A percentile compares a stretch with the other conserved stretches of the same genome.
Evolutionary conservation across 2,888 invertebrate species (phyloP).

Genomic region (Pinctada fucata): DNA sequence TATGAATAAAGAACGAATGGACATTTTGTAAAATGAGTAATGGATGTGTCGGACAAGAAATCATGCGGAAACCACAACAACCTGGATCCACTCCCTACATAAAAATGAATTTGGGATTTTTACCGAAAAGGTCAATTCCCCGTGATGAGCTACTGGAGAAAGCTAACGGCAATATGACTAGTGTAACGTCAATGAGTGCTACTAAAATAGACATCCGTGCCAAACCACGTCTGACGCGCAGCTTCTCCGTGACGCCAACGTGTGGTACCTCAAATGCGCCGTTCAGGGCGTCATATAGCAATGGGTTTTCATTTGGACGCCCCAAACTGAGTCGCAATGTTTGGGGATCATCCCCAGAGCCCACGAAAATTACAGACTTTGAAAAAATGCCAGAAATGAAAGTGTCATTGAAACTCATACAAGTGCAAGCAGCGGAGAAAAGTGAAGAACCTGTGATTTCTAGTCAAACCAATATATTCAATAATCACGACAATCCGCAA

Average conservation of each 20-base stretch:
- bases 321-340: slow-evolving; percentile 21
- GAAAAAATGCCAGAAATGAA: slow-evolving; percentile 21
- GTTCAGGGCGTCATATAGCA: slow-evolving; percentile 2
- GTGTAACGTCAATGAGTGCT: slow-evolving; percentile 32
- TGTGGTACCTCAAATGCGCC: neutral
- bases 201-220: slow-evolving; percentile 39
- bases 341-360: slow-evolving; percentile 17
- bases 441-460: neutral
- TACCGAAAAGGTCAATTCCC: slow-evolving; percentile 20
- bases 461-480: neutral
- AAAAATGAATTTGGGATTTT: slow-evolving; percentile 31
- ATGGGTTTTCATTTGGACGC: slow-evolving; percentile 17
- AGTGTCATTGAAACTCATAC: slow-evolving; percentile 24
- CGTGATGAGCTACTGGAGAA: slow-evolving; percentile 4
- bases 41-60: no score
- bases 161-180: neutral
- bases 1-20: no score
- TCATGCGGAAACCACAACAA: neutral
- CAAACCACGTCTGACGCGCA: slow-evolving; percentile 35
- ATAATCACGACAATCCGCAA: neutral
- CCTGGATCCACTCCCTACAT: neutral
- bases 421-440: slow-evolving; percentile 8
- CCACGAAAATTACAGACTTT: slow-evolving; percentile 5
- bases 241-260: slow-evolving; percentile 32
- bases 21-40: no score